A percentile compares a stretch with the other conserved stretches of the same genome.
phyloP scores from a whole-genome alignment of 2,113 vertebrate species.

The Grammomys dolichurus region DNA sequence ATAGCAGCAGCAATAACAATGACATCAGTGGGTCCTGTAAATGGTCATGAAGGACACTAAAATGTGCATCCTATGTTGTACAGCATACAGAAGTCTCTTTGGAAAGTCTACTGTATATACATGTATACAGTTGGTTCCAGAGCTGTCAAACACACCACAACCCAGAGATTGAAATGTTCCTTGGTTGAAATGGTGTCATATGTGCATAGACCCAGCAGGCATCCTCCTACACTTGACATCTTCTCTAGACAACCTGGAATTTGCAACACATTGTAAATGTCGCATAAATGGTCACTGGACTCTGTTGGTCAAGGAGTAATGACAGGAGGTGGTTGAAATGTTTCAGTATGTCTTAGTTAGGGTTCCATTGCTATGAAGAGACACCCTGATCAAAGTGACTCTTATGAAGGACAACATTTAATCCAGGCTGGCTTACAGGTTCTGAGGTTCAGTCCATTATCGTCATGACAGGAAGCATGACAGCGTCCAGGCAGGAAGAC shows the following conservation, averaged over 20 bases:
- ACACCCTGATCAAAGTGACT: no score
- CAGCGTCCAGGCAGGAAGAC: no score
- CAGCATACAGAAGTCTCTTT: neutral
- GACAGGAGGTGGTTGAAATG: neutral
- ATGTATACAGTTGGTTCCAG: neutral
- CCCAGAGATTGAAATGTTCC: neutral
- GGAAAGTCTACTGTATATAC: neutral
- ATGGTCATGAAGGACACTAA: neutral
- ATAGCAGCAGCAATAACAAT: neutral
- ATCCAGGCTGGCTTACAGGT: no score
- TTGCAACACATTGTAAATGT: neutral
- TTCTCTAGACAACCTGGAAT: neutral
- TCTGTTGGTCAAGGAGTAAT: neutral
- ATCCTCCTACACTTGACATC: neutral
- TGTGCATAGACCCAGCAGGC: neutral
- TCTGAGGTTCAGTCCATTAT: no score
- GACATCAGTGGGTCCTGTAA: neutral
- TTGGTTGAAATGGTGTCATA: neutral
- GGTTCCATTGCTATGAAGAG: no score
- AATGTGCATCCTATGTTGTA: neutral
- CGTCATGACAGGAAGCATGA: no score
- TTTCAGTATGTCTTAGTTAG: neutral
- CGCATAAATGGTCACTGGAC: neutral
- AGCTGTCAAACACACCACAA: neutral
- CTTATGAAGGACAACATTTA: no score